Percentiles rank a stretch among this genome's conserved stretches.
phyloP scores from a whole-genome alignment of 2,797 vertebrate species.

The Knipowitschia caucasica region DNA sequence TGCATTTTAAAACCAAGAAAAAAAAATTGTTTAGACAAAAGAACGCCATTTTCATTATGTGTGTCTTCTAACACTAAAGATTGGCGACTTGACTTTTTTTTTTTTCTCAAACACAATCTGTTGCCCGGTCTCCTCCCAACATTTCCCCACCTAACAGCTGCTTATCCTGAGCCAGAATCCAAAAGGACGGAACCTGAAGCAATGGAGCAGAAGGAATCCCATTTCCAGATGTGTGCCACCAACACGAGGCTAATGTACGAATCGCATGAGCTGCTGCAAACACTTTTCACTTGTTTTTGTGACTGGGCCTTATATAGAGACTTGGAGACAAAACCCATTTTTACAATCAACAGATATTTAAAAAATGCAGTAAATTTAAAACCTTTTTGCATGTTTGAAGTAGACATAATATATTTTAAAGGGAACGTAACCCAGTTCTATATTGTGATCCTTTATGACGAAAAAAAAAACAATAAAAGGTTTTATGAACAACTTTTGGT shows the following conservation, averaged over 20 bases:
- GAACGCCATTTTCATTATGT: too few species aligned
- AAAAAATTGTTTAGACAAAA: too few species aligned
- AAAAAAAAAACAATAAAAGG: too few species aligned
- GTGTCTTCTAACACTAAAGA: too few species aligned
- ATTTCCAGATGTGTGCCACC: slow-evolving; percentile 62
- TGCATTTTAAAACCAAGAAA: too few species aligned
- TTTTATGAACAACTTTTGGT: too few species aligned
- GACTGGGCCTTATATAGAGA: slow-evolving; percentile 10
- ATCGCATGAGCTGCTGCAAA: slow-evolving; percentile 19
- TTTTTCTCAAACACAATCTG: slow-evolving; percentile 64
- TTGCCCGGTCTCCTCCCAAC: slow-evolving; percentile 41
- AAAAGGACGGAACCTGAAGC: slow-evolving; percentile 45
- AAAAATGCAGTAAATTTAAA: background rate
- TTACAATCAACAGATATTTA: background rate
- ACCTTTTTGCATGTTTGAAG: background rate
- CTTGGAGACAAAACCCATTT: background rate
- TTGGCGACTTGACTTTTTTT: too few species aligned
- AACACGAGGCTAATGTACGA: slow-evolving; percentile 48
- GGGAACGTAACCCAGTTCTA: too few species aligned
- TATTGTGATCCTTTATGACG: too few species aligned
- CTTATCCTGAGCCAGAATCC: slow-evolving; percentile 52
- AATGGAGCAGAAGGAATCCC: slow-evolving; percentile 42
- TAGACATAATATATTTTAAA: too few species aligned
- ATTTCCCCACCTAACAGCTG: slow-evolving; percentile 61
- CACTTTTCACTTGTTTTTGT: slow-evolving; percentile 12